phyloP scores from a whole-genome alignment of 2,888 invertebrate species.

The Agelastica alni region DNA sequence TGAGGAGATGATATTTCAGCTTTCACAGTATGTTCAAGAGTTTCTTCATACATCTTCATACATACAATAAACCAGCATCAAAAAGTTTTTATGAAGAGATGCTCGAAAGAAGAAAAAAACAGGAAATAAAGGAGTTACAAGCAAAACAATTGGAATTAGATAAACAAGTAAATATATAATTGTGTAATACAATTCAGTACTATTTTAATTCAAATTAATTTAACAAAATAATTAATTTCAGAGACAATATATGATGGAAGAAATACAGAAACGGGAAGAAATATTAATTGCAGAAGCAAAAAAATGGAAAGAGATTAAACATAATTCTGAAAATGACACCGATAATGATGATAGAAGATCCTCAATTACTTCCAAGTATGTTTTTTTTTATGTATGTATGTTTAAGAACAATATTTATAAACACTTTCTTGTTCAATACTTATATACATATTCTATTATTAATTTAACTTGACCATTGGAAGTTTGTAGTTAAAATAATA shows the following conservation, averaged over 20 bases:
- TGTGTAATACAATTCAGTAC: background rate
- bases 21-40: constrained; percentile 78
- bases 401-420: too few relatives aligned
- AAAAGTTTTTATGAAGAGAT: constrained; percentile 92
- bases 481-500: too few relatives aligned
- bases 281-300: constrained; percentile 72
- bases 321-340: constrained; percentile 39
- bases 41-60: constrained; percentile 75
- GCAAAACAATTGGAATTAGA: constrained; percentile 68
- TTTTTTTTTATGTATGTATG: too few relatives aligned
- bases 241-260: constrained; percentile 72
- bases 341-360: constrained; percentile 33
- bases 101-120: constrained; percentile 72
- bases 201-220: too few relatives aligned
- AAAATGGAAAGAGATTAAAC: constrained; percentile 54
- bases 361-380: constrained; percentile 27
- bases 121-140: constrained; percentile 66
- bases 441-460: too few relatives aligned
- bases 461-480: too few relatives aligned
- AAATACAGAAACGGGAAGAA: constrained; percentile 78
- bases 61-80: constrained; percentile 78
- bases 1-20: constrained; percentile 85
- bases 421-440: too few relatives aligned
- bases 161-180: constrained; percentile 60
- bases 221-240: too few relatives aligned